Conservation (phyloP, 2,113 vertebrate species). For the Anser cygnoides region DNA sequence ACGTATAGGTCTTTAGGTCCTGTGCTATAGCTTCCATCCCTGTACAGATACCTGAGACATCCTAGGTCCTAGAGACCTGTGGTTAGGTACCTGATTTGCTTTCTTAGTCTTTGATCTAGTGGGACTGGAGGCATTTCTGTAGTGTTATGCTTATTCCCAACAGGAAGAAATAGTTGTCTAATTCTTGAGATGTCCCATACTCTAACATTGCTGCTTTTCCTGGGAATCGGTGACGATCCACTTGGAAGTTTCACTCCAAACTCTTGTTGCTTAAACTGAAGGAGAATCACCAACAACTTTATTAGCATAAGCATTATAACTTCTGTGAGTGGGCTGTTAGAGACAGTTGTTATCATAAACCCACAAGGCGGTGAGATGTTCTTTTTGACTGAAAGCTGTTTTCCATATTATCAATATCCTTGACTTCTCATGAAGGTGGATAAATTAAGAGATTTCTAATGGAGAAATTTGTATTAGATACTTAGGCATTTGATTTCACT, state of each 20-base stretch:
- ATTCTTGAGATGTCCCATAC: not conserved
- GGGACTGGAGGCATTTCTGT: not conserved
- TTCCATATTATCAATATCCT: not conserved
- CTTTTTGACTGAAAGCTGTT: not conserved
- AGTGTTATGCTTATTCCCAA: not conserved
- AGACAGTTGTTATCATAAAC: not conserved
- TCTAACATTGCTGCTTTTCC: not conserved
- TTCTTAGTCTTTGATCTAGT: not conserved
- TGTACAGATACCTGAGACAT: not conserved
- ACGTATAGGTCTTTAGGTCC: rapidly evolving
- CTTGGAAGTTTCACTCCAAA: not conserved
- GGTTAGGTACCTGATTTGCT: not conserved
- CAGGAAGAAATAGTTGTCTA: not conserved
- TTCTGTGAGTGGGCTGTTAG: not conserved
- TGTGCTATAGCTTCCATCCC: not conserved
- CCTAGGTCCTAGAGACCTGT: not conserved
- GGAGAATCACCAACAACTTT: not conserved
- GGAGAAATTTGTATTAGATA: not conserved
- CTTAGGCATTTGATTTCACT: not conserved
- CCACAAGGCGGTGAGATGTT: not conserved
- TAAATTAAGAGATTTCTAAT: not conserved
- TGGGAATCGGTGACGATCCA: not conserved
- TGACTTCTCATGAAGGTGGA: not conserved
- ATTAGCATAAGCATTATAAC: not conserved
- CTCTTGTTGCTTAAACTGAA: not conserved